Percentiles rank a stretch among this genome's conserved stretches.
Conservation (phyloP, 2,797 vertebrate species). For the Staurois parvus region DNA sequence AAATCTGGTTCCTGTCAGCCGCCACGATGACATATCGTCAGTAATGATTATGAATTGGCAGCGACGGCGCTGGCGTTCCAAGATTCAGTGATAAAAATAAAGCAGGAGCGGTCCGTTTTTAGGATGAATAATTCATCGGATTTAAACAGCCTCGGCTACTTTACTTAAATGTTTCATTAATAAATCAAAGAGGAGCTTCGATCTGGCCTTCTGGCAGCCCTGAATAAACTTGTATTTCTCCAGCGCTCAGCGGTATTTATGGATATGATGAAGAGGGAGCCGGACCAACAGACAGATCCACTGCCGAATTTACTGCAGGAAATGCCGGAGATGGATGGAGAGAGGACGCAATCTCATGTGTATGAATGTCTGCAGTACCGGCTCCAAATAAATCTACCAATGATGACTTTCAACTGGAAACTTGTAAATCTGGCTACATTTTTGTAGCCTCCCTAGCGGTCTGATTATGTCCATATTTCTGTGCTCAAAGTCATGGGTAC, state of each 20-base stretch:
- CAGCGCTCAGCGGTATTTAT: not conserved
- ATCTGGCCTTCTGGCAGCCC: not conserved
- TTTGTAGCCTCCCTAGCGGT: too few relatives aligned
- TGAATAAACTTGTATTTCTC: not conserved
- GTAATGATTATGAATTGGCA: slow-evolving; percentile 53
- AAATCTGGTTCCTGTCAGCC: slow-evolving; percentile 14
- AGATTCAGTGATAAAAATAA: slow-evolving; percentile 15
- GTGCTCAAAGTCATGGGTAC: too few relatives aligned
- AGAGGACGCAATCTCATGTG: too few relatives aligned
- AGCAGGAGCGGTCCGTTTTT: not conserved
- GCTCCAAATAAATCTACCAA: too few relatives aligned
- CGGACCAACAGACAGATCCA: too few relatives aligned
- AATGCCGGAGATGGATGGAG: too few relatives aligned
- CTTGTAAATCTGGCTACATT: too few relatives aligned
- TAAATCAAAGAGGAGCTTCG: slow-evolving; percentile 23
- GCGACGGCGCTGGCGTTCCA: not conserved
- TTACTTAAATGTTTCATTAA: slow-evolving; percentile 42
- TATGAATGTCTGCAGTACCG: too few relatives aligned
- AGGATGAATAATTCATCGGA: slow-evolving; percentile 33
- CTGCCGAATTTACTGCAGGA: too few relatives aligned
- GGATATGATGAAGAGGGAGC: not conserved
- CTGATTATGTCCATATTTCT: too few relatives aligned
- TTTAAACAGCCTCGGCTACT: not conserved
- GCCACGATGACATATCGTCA: slow-evolving; percentile 22
- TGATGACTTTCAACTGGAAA: too few relatives aligned